Conservation (phyloP, 2,888 invertebrate species). For the Bombylius discolor region DNA sequence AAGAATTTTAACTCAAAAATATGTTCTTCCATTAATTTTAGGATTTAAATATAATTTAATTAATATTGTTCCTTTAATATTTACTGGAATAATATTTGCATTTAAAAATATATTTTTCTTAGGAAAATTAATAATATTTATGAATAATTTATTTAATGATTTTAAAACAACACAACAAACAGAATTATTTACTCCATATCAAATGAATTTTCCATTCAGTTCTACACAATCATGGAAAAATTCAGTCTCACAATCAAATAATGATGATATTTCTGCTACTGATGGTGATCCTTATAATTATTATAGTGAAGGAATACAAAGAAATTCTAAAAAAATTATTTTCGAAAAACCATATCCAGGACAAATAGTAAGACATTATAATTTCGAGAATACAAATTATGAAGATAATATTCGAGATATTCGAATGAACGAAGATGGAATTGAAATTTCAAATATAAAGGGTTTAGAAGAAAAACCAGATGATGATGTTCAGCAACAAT, state of each 20-base stretch:
- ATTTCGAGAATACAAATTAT: background rate
- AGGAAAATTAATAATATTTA: slow-evolving; percentile 58
- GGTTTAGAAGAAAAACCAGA: too few species aligned
- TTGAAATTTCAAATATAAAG: background rate
- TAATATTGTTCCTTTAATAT: slow-evolving; percentile 57
- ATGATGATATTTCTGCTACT: too few species aligned
- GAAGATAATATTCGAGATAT: background rate
- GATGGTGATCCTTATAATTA: too few species aligned
- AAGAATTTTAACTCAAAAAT: slow-evolving; percentile 53
- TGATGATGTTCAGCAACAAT: too few species aligned
- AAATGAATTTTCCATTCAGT: background rate
- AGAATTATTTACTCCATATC: background rate
- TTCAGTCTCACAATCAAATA: too few species aligned
- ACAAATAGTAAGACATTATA: background rate
- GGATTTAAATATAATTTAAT: slow-evolving; percentile 70
- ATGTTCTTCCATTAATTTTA: slow-evolving; percentile 62
- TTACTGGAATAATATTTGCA: slow-evolving; percentile 55
- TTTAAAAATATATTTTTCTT: slow-evolving; percentile 66
- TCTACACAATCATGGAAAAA: too few species aligned
- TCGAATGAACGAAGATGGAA: background rate
- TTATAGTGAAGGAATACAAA: background rate
- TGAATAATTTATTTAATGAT: slow-evolving; percentile 47
- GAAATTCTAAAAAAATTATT: background rate
- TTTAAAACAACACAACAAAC: background rate
- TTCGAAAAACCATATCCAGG: background rate